Conservation (phyloP, 2,113 vertebrate species). For the Pseudopipra pipra region DNA sequence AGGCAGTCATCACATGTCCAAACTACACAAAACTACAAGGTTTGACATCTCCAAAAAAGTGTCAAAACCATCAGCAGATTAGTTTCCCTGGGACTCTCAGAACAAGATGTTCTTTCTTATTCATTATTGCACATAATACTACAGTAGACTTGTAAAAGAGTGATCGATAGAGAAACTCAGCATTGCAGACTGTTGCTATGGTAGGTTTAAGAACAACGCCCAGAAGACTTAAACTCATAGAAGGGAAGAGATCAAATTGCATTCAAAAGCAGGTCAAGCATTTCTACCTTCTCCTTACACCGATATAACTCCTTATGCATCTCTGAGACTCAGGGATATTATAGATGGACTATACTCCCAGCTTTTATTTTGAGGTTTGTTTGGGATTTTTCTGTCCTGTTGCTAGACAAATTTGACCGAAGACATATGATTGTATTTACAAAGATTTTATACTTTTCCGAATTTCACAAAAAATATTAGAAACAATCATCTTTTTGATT, state of each 20-base stretch:
- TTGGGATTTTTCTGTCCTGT: not conserved
- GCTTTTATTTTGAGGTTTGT: not conserved
- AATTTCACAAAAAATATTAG: not conserved
- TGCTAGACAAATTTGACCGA: not conserved
- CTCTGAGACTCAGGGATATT: not conserved
- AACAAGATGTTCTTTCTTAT: not conserved
- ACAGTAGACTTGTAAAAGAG: not conserved
- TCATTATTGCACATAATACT: not conserved
- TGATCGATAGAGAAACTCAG: not conserved
- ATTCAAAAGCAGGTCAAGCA: not conserved
- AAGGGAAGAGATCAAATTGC: not conserved
- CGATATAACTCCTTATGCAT: not conserved
- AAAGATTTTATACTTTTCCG: not conserved
- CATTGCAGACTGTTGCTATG: not conserved
- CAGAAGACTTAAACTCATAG: not conserved
- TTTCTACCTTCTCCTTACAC: not conserved
- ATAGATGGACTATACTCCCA: not conserved
- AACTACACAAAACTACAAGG: not conserved
- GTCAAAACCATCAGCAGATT: not conserved
- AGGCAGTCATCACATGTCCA: not conserved
- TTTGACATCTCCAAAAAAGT: not conserved
- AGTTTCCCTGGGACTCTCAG: not conserved
- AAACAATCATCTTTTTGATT: not conserved
- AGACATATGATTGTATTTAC: not conserved
- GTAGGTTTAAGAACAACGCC: not conserved